A percentile compares a stretch with the other conserved stretches of the same genome.
These are phyloP conservation scores for Microchirus variegatus DNA, from an alignment of 2,797 vertebrate species.

Conservation along the genomic window DNA sequence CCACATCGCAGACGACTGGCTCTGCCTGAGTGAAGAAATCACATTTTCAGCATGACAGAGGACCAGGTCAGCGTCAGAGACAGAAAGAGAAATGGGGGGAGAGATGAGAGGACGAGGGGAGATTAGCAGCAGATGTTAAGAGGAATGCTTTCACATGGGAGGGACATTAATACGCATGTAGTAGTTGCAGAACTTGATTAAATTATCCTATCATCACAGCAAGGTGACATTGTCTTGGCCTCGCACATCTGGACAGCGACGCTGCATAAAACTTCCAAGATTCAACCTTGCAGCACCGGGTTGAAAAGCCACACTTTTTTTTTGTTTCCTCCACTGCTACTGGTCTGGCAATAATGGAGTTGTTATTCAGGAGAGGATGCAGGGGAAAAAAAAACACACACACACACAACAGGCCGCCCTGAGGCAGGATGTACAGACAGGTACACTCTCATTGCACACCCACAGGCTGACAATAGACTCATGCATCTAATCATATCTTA, in stretches of 20 bases:
- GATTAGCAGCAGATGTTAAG: constrained; percentile 61
- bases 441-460: constrained; percentile 19
- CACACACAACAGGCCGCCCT: constrained; percentile 6
- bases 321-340: constrained; percentile 14
- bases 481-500: constrained; percentile 36
- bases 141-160: constrained; percentile 26
- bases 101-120: constrained; percentile 32
- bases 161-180: constrained; percentile 51
- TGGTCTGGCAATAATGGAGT: constrained; percentile 27
- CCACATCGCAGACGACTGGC: constrained; percentile 27
- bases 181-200: constrained; percentile 58
- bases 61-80: constrained; percentile 31
- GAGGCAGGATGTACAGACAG: constrained; percentile 22
- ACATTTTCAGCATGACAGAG: constrained; percentile 52
- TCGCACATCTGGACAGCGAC: constrained; percentile 63
- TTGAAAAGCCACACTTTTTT: constrained; percentile 14
- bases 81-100: constrained; percentile 13
- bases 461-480: background rate
- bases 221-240: constrained; percentile 70
- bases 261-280: constrained; percentile 41
- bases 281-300: constrained; percentile 48
- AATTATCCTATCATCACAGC: constrained; percentile 62
- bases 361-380: constrained; percentile 17
- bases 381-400: constrained; percentile 17
- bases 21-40: constrained; percentile 53